phyloP scores from a whole-genome alignment of 2,888 invertebrate species.

The Saturnia japonica region DNA sequence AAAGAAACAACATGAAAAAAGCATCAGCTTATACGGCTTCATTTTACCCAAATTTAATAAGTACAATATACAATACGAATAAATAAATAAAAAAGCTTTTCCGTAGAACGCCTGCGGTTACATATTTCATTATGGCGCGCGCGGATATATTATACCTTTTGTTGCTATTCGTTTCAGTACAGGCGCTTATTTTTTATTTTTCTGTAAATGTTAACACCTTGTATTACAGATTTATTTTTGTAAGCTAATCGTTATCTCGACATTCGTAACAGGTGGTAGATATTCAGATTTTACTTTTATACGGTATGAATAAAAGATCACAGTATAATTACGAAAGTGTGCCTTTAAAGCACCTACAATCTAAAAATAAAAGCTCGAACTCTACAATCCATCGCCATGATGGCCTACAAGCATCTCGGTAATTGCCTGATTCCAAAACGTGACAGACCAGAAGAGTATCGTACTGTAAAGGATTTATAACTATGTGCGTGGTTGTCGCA shows the following conservation, averaged over 20 bases:
- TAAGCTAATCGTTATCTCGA: conserved; percentile 27
- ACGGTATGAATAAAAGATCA: too few relatives aligned
- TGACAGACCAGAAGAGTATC: too few relatives aligned
- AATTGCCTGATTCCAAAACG: too few relatives aligned
- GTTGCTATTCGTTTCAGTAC: conserved; percentile 48
- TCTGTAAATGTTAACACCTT: conserved; percentile 46
- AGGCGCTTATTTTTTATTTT: conserved; percentile 49
- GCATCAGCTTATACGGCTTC: conserved; percentile 6
- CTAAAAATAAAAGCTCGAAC: too few relatives aligned
- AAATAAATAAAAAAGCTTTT: conserved; percentile 34
- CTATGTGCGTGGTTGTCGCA: too few relatives aligned
- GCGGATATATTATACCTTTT: conserved; percentile 34
- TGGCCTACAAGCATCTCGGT: too few relatives aligned
- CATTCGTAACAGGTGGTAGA: conserved; percentile 9
- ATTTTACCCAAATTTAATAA: conserved; percentile 19
- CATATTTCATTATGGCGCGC: conserved; percentile 50
- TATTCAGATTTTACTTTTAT: conserved; percentile 10
- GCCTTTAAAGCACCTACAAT: too few relatives aligned
- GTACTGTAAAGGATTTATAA: too few relatives aligned
- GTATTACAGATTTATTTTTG: conserved; percentile 35
- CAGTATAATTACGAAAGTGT: too few relatives aligned
- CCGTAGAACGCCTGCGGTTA: conserved; percentile 49
- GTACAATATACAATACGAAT: conserved; percentile 25
- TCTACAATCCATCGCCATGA: too few relatives aligned
- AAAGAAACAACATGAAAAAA: conserved; percentile 10